Evolutionary conservation across 2,113 vertebrate genomes (phyloP).

Genomic region (Herpailurus yagouaroundi): DNA sequence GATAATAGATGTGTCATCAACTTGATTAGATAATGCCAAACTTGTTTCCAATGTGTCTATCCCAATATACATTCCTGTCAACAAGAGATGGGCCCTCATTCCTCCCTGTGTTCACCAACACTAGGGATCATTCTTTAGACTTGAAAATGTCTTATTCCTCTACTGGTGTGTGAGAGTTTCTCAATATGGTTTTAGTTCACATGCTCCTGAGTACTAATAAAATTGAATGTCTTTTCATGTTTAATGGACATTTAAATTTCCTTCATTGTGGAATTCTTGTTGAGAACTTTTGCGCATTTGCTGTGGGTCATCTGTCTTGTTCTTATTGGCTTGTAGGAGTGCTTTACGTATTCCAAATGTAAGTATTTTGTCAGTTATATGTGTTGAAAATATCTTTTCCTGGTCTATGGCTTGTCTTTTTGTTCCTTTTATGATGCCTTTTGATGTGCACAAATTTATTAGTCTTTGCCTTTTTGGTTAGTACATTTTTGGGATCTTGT

Average conservation of each 20-base stretch:
- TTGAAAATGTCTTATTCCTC: neutral
- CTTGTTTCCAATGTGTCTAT: neutral
- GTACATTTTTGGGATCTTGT: neutral
- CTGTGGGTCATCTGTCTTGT: neutral
- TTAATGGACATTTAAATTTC: neutral
- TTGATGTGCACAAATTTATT: neutral
- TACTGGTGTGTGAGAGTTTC: neutral
- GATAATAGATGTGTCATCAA: neutral
- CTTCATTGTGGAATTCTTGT: neutral
- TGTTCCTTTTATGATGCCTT: neutral
- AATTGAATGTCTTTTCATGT: neutral
- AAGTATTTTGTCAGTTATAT: neutral
- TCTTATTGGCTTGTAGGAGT: neutral
- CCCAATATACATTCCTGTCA: neutral
- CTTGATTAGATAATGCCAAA: neutral
- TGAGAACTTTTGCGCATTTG: neutral
- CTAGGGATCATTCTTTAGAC: neutral
- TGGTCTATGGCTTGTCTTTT: neutral
- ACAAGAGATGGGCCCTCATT: neutral
- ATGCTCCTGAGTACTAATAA: neutral
- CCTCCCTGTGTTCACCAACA: neutral
- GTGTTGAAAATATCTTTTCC: neutral
- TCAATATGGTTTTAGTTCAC: neutral
- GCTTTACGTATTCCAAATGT: neutral
- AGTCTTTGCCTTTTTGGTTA: neutral